Evolutionary conservation across 2,113 vertebrate genomes (phyloP), one percentile per base, ranked within the genome.

Genomic region (Picathartes gymnocephalus): DNA sequence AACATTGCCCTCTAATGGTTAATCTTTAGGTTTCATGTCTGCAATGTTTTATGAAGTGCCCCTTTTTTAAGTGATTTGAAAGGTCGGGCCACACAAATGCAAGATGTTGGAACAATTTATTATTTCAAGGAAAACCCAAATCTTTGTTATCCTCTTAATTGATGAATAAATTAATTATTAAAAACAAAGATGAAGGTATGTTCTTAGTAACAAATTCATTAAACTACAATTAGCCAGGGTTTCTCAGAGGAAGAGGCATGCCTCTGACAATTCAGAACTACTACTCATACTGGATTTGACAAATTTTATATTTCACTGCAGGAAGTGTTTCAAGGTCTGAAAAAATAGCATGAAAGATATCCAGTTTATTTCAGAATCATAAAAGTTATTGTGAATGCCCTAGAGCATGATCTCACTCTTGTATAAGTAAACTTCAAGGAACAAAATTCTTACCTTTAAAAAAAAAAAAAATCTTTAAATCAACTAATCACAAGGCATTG

Each of bases 1-100:
- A 68, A 81, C 53, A 45, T 72, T 92, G 95, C 83, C 86, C 92
- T 89, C 95, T 93, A 30, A 78, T 76, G 94, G 93, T 51, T 84
- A 28, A 50, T 47, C 48, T 71, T 42, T 18, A 47, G 33, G 15
- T 76, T 56, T 64, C 33, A n/a, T 13, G 13, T 13, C 56, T 53
- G 58, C 0, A 0, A 9, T 37, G 28, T 56, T 81, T 53, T 28
- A 30, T 10, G 40, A 42, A 58, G 21, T 28, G 10, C 12, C 62
- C 11, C 6, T 76, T 30, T 57, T 42, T 19, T 28, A n/a, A 2
- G 11, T 33, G 12, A 51, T 65, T 74, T 74, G 18, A 56, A 44
- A 81, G 18, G 12, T 48, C 68, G 73, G 13, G 30, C 45, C 28
- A 68, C 13, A 48, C 16, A 60, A 64, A 76, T 24, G 40, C 35